phyloP scores from a whole-genome alignment of 2,797 vertebrate species.

The Rhinophrynus dorsalis region DNA sequence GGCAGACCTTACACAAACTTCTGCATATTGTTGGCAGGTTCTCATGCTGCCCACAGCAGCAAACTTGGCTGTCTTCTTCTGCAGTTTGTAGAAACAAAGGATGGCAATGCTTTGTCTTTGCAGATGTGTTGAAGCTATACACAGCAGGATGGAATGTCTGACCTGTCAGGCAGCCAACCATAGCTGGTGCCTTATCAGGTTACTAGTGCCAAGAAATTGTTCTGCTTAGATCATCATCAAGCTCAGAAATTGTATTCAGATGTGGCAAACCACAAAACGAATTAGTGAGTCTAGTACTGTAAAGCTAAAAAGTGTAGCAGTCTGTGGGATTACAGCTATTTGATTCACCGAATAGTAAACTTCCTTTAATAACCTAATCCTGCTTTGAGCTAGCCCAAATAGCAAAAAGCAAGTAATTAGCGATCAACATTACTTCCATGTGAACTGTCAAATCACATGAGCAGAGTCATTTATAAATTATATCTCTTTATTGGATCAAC shows the following conservation, averaged over 20 bases:
- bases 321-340: slow-evolving; percentile 28
- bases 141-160: slow-evolving; percentile 56
- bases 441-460: not conserved
- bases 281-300: slow-evolving; percentile 30
- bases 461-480: not conserved
- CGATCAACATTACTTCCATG: not conserved
- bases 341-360: slow-evolving; percentile 17
- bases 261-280: slow-evolving; percentile 56
- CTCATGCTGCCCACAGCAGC: slow-evolving; percentile 48
- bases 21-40: slow-evolving; percentile 51
- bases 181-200: slow-evolving; percentile 67
- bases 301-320: slow-evolving; percentile 23
- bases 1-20: slow-evolving; percentile 7
- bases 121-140: slow-evolving; percentile 48
- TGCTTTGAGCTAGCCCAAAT: slow-evolving; percentile 7
- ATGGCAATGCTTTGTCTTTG: slow-evolving; percentile 53
- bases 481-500: too few relatives aligned
- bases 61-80: slow-evolving; percentile 25
- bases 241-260: slow-evolving; percentile 68
- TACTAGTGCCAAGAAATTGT: slow-evolving; percentile 61
- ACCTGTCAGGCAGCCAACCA: slow-evolving; percentile 57
- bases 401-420: slow-evolving; percentile 1
- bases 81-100: slow-evolving; percentile 51
- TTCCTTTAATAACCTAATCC: slow-evolving; percentile 10
- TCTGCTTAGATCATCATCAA: slow-evolving; percentile 48